A percentile compares a stretch with the other conserved stretches of the same genome.
Evolutionary conservation across 2,888 invertebrate species (phyloP).

Genomic region (Myopa testacea): DNA sequence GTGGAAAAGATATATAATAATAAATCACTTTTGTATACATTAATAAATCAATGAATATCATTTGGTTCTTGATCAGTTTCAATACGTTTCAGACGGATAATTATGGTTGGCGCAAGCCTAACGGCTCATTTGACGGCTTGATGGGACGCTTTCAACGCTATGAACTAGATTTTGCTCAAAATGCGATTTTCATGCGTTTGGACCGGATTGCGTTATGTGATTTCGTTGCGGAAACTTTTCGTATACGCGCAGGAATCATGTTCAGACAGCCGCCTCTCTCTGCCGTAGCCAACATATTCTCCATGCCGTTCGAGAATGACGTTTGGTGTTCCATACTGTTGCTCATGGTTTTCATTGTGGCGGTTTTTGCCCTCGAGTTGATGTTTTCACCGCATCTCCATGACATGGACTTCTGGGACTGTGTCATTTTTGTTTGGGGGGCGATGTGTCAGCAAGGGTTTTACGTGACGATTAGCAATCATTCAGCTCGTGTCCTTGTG

Average conservation of each 20-base stretch:
- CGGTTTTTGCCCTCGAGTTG: slow-evolving; percentile 58
- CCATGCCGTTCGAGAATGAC: slow-evolving; percentile 72
- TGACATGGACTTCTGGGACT: slow-evolving; percentile 66
- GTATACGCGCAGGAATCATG: slow-evolving; percentile 71
- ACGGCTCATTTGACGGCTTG: slow-evolving; percentile 72
- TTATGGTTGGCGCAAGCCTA: slow-evolving; percentile 71
- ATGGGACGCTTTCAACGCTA: slow-evolving; percentile 72
- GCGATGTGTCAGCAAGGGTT: slow-evolving; percentile 75
- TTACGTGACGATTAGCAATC: slow-evolving; percentile 68
- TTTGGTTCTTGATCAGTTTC: slow-evolving; percentile 53
- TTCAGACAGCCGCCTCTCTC: slow-evolving; percentile 75
- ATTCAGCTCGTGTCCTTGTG: slow-evolving; percentile 71
- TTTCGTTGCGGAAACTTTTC: slow-evolving; percentile 71
- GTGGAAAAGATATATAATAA: slow-evolving; percentile 2
- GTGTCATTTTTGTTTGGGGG: slow-evolving; percentile 71
- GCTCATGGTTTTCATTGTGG: slow-evolving; percentile 58
- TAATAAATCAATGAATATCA: background rate
- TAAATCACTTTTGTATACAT: background rate
- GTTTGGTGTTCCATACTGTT: slow-evolving; percentile 70
- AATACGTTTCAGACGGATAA: slow-evolving; percentile 66
- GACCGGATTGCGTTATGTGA: slow-evolving; percentile 71
- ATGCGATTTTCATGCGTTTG: slow-evolving; percentile 71
- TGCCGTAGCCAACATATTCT: slow-evolving; percentile 73
- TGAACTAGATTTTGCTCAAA: slow-evolving; percentile 71
- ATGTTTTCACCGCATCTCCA: slow-evolving; percentile 55